phyloP scores from a whole-genome alignment of 2,113 vertebrate genomes.

The Monarcha castaneiventris region DNA sequence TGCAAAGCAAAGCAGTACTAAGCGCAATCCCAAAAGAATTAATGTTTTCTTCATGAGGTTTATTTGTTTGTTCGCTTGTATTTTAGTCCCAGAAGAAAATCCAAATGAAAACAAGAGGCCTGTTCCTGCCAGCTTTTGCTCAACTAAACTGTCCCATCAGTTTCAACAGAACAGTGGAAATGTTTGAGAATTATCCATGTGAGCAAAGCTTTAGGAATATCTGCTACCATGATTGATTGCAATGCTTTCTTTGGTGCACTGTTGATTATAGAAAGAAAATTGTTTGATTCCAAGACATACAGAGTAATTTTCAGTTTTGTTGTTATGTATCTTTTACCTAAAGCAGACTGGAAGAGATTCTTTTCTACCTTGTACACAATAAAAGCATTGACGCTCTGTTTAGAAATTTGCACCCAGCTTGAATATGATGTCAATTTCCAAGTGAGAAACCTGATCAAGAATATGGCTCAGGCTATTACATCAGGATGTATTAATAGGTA shows the following conservation, averaged over 20 bases:
- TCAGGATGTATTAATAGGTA: background rate
- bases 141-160: background rate
- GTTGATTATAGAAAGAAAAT: constrained; percentile 3
- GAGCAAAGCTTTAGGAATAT: background rate
- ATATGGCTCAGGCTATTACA: background rate
- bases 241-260: background rate
- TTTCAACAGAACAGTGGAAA: background rate
- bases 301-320: constrained; percentile 7
- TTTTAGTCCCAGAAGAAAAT: constrained; percentile 13
- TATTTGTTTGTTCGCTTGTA: background rate
- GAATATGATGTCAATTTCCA: background rate
- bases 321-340: background rate
- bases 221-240: background rate
- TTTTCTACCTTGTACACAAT: background rate
- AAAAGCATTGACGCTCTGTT: background rate
- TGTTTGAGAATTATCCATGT: background rate
- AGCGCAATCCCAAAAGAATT: background rate
- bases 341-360: background rate
- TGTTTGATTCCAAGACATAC: background rate
- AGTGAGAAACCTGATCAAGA: background rate
- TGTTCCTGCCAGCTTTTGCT: background rate
- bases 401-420: background rate
- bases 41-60: background rate
- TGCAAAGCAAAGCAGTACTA: background rate
- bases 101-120: background rate